Evolutionary conservation across 2,888 invertebrate species (phyloP).

Genomic region (Lepidochitona cinerea): DNA sequence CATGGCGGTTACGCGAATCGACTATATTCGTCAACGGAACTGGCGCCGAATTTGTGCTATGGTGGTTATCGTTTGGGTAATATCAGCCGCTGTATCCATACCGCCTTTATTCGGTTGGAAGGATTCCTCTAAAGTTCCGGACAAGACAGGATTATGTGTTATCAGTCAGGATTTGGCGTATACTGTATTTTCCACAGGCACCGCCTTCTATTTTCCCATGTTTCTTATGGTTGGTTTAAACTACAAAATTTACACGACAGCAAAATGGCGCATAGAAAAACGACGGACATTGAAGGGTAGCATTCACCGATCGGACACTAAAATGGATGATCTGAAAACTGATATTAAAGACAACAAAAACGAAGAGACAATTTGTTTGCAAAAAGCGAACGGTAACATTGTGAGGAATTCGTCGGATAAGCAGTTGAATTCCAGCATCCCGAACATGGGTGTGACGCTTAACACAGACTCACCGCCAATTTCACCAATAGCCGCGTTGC

Average conservation of each 20-base stretch:
- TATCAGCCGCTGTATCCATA: slow-evolving; percentile 91
- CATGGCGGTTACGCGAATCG: slow-evolving; percentile 98
- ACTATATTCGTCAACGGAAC: slow-evolving; percentile 94
- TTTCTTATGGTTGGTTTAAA: slow-evolving; percentile 94
- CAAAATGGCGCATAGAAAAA: slow-evolving; percentile 84
- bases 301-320: slow-evolving; percentile 19
- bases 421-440: background rate
- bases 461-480: slow-evolving; percentile 18
- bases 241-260: slow-evolving; percentile 96
- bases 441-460: background rate
- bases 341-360: too few relatives aligned
- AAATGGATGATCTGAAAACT: slow-evolving; percentile 21
- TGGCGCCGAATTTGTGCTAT: slow-evolving; percentile 83
- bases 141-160: slow-evolving; percentile 79
- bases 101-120: slow-evolving; percentile 86
- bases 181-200: slow-evolving; percentile 96
- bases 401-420: background rate
- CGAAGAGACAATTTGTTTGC: background rate
- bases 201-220: slow-evolving; percentile 97
- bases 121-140: slow-evolving; percentile 45
- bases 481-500: slow-evolving; percentile 18
- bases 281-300: background rate
- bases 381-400: background rate
- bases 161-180: slow-evolving; percentile 89
- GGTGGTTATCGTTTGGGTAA: slow-evolving; percentile 93